phyloP scores from a whole-genome alignment of 2,888 invertebrate species.

The Opisthograptis luteolata region DNA sequence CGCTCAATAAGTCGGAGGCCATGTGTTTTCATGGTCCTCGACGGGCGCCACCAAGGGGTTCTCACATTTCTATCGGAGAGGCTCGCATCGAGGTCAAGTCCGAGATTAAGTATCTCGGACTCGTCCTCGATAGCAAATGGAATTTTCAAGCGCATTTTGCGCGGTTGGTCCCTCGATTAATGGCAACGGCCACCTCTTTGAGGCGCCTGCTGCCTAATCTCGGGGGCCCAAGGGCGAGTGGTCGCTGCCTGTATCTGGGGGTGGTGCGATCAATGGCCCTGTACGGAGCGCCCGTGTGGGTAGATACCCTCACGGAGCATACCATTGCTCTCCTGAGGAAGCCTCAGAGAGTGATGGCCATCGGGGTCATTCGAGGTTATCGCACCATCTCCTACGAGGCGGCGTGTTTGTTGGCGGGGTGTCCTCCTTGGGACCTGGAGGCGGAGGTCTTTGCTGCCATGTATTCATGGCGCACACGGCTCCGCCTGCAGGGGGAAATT shows the following conservation, averaged over 20 bases:
- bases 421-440: slow-evolving; percentile 15
- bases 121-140: slow-evolving; percentile 17
- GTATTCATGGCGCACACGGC: background rate
- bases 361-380: slow-evolving; percentile 6
- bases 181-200: too few relatives aligned
- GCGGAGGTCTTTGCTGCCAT: slow-evolving; percentile 2
- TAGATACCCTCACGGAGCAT: background rate
- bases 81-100: background rate
- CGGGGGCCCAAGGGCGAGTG: background rate
- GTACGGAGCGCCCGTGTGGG: background rate
- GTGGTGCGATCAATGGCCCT: too few relatives aligned
- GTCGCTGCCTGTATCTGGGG: background rate
- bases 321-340: background rate
- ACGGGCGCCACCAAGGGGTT: background rate
- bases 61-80: background rate
- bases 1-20: slow-evolving; percentile 8
- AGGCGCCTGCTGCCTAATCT: slow-evolving; percentile 1
- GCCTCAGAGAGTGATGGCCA: slow-evolving; percentile 3
- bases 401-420: slow-evolving; percentile 6
- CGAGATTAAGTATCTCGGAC: slow-evolving; percentile 15
- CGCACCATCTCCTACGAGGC: slow-evolving; percentile 19
- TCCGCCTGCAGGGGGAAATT: background rate
- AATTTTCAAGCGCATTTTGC: slow-evolving; percentile 11
- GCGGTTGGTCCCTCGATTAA: background rate
- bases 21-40: slow-evolving; percentile 2